phyloP scores from a whole-genome alignment of 1,140 invertebrate genomes.

The Drosophila littoralis region DNA sequence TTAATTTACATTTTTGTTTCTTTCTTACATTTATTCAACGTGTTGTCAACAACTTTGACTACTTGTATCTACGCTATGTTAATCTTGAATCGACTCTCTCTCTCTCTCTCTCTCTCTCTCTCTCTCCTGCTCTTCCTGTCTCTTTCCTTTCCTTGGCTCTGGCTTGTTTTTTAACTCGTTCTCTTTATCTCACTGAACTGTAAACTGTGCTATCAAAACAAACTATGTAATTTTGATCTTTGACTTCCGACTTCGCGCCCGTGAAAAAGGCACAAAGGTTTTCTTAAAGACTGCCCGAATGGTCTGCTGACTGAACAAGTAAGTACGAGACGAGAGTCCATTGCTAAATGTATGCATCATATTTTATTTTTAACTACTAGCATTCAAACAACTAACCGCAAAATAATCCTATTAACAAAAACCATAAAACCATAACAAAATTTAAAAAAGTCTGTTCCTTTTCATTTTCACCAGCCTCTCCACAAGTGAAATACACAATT shows the following conservation, averaged over 20 bases:
- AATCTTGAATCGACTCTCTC: slow-evolving; percentile 26
- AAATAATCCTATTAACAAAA: slow-evolving; percentile 29
- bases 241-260: slow-evolving; percentile 37
- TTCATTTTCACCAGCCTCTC: not conserved
- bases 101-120: slow-evolving; percentile 2
- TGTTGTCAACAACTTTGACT: slow-evolving; percentile 11
- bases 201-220: slow-evolving; percentile 51
- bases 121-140: slow-evolving; percentile 2
- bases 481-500: not conserved
- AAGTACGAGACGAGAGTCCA: slow-evolving; percentile 69
- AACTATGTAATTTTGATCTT: slow-evolving; percentile 38
- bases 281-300: slow-evolving; percentile 96
- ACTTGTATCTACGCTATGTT: slow-evolving; percentile 12
- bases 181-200: slow-evolving; percentile 47
- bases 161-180: slow-evolving; percentile 23
- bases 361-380: not conserved
- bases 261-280: slow-evolving; percentile 94
- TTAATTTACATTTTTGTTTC: slow-evolving; percentile 10
- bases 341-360: slow-evolving; percentile 5
- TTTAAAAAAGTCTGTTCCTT: slow-evolving; percentile 4
- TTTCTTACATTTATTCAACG: not conserved
- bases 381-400: slow-evolving; percentile 25
- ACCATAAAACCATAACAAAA: not conserved
- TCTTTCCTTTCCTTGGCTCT: slow-evolving; percentile 15
- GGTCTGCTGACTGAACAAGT: slow-evolving; percentile 96